Percentiles rank a stretch among this genome's conserved stretches.
These are phyloP conservation scores for Eueides isabella DNA, from an alignment of 1,140 invertebrate species.

Conservation along the genomic window DNA sequence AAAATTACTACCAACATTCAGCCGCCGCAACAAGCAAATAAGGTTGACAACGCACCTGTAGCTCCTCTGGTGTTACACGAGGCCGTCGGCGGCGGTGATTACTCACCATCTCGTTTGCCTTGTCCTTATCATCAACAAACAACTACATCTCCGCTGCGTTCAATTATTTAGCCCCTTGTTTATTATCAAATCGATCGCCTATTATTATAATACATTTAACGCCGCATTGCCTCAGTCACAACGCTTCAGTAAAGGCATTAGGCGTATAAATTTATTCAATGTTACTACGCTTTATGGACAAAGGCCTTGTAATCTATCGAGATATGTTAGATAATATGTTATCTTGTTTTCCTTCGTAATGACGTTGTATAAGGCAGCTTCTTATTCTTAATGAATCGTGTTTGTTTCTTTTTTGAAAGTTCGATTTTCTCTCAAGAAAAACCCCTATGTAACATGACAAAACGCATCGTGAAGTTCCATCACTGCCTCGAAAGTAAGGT, in stretches of 20 bases:
- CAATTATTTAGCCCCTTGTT: background rate
- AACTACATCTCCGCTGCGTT: background rate
- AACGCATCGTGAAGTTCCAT: no score
- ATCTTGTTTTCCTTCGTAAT: background rate
- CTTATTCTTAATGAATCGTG: no score
- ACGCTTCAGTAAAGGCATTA: background rate
- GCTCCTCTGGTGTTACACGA: no score
- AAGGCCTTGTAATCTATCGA: background rate
- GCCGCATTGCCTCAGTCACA: background rate
- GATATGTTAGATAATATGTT: background rate
- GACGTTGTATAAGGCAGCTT: background rate
- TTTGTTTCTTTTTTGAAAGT: background rate
- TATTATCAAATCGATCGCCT: background rate
- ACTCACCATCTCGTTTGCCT: no score
- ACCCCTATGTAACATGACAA: no score
- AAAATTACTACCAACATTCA: no score
- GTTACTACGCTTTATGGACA: background rate
- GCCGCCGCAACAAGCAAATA: no score
- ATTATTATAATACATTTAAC: background rate
- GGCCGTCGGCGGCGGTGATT: no score
- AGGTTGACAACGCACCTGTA: no score
- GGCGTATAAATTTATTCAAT: constrained; percentile 2
- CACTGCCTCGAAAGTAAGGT: no score
- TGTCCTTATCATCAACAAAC: no score
- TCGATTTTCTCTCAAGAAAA: no score